Conservation (phyloP, 2,888 invertebrate genomes). For the Tachystola acroxantha region DNA sequence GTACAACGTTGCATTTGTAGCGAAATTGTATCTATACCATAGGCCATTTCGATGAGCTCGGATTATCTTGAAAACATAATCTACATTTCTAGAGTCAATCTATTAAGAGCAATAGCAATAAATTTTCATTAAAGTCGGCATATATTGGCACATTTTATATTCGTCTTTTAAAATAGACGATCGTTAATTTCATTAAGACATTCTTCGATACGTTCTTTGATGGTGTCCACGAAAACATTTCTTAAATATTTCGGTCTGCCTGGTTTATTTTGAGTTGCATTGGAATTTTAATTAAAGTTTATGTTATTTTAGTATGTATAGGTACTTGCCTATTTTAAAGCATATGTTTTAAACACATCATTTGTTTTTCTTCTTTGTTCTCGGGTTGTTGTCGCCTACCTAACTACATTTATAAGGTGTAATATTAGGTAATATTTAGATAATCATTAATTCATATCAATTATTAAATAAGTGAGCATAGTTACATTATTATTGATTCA, state of each 20-base stretch:
- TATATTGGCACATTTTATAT: slow-evolving; percentile 50
- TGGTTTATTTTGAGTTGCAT: slow-evolving; percentile 36
- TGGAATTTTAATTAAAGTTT: slow-evolving; percentile 72
- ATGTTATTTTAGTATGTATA: no score
- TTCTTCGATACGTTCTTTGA: slow-evolving; percentile 57
- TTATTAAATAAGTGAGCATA: no score
- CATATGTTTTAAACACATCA: no score
- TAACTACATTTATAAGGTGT: no score
- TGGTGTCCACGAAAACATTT: slow-evolving; percentile 55
- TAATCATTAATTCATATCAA: no score
- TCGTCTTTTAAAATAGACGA: slow-evolving; percentile 51
- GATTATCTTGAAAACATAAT: no score
- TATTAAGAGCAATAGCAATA: slow-evolving; percentile 23
- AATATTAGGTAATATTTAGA: no score
- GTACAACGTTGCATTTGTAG: no score
- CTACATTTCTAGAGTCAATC: not conserved
- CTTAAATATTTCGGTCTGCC: slow-evolving; percentile 40
- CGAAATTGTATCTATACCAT: no score
- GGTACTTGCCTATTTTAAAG: not conserved
- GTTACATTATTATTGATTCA: no score
- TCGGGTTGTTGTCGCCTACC: no score
- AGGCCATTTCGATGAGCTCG: not conserved
- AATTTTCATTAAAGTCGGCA: slow-evolving; percentile 65
- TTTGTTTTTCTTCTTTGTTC: no score
- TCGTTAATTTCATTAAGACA: slow-evolving; percentile 73